Conservation (phyloP, 2,113 vertebrate genomes). For the Sula dactylatra region DNA sequence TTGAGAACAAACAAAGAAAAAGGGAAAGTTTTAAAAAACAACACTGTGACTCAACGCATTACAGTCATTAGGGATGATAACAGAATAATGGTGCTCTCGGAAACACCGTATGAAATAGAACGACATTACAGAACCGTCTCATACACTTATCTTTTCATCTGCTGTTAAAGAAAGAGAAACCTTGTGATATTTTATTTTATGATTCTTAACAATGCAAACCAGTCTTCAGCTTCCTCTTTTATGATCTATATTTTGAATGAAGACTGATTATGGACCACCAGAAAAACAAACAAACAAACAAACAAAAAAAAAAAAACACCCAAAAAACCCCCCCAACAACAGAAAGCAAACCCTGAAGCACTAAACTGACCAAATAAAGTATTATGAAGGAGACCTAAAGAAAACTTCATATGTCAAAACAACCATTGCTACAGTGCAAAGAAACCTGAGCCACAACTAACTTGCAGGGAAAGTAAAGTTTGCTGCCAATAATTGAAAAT, state of each 20-base stretch:
- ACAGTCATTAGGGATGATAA: not conserved
- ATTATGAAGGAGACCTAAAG: not conserved
- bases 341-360: not conserved
- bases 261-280: not conserved
- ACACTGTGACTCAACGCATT: not conserved
- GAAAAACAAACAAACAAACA: no score
- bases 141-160: not conserved
- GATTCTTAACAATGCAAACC: not conserved
- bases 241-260: not conserved
- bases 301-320: no score
- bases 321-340: no score
- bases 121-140: not conserved
- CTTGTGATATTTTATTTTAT: not conserved
- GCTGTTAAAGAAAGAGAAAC: not conserved
- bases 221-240: not conserved
- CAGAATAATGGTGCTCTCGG: not conserved
- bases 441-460: not conserved
- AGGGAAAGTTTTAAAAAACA: not conserved
- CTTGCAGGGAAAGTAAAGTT: not conserved
- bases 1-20: constrained; percentile 11
- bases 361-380: not conserved
- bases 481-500: not conserved
- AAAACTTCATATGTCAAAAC: not conserved
- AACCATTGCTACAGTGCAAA: not conserved
- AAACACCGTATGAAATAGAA: not conserved